These are phyloP conservation scores for Bugulina stolonifera DNA, from an alignment of 2,888 invertebrate genomes.

Conservation along the genomic window DNA sequence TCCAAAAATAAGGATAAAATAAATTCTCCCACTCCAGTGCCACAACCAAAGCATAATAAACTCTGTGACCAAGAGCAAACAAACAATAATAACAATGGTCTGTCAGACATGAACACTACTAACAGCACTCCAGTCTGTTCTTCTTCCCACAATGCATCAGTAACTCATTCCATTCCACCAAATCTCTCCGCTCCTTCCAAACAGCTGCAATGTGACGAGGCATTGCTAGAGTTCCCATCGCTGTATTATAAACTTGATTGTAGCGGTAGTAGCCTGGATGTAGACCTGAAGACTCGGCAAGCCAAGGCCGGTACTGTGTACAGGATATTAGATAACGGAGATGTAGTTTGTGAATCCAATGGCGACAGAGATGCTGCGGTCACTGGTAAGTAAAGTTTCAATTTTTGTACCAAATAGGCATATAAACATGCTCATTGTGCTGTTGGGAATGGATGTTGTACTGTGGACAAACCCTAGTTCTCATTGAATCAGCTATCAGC, in stretches of 20 bases:
- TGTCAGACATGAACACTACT: no score
- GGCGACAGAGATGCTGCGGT: neutral
- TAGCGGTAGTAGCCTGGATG: neutral
- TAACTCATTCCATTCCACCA: neutral
- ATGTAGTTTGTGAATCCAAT: neutral
- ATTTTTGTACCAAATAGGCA: no score
- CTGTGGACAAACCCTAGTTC: no score
- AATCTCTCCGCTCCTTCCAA: neutral
- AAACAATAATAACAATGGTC: neutral
- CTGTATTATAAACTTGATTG: slow-evolving; percentile 25
- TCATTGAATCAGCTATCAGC: no score
- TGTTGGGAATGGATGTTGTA: no score
- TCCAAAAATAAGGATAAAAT: neutral
- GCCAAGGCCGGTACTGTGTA: slow-evolving; percentile 13
- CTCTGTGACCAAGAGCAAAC: neutral
- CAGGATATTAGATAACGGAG: slow-evolving; percentile 12
- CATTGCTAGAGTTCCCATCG: slow-evolving; percentile 7
- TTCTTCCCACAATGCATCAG: neutral
- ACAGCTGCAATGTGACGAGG: neutral
- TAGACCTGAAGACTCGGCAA: neutral
- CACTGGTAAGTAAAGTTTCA: neutral
- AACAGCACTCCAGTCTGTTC: neutral
- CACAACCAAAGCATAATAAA: neutral
- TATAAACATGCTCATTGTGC: no score
- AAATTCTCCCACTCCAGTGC: neutral